Evolutionary conservation across 2,113 vertebrate species (phyloP).

Genomic region (Sylvietta virens): DNA sequence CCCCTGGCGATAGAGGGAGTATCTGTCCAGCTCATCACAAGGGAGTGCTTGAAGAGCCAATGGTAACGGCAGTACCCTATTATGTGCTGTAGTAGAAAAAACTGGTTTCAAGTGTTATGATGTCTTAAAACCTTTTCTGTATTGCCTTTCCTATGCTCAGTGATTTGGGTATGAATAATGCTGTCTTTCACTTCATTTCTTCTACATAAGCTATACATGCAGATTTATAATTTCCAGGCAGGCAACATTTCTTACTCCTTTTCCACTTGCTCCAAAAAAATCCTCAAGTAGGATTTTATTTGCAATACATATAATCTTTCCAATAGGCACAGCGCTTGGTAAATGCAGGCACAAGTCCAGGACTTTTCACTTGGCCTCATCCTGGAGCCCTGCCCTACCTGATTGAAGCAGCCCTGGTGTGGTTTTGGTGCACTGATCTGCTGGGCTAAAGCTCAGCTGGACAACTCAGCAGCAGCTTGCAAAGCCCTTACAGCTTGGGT

Average conservation of each 20-base stretch:
- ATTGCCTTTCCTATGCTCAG: background rate
- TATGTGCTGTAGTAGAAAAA: background rate
- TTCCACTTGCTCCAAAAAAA: background rate
- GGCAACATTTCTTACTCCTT: background rate
- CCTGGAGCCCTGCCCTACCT: background rate
- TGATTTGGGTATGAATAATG: background rate
- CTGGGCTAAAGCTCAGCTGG: background rate
- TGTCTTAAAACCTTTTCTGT: background rate
- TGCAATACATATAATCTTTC: background rate
- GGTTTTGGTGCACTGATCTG: background rate
- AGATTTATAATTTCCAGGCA: background rate
- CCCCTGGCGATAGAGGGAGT: background rate
- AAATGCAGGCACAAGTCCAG: background rate
- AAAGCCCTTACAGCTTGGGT: fast-evolving
- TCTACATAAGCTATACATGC: background rate
- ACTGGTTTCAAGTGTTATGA: background rate
- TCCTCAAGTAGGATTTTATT: background rate
- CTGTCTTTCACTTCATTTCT: background rate
- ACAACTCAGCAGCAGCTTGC: too few species aligned
- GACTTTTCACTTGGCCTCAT: background rate
- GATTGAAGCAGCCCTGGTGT: background rate
- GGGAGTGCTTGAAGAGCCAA: background rate
- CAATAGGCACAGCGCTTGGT: background rate
- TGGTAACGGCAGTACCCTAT: background rate
- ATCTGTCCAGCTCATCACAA: background rate